Percentiles rank a stretch among this genome's conserved stretches.
These are phyloP conservation scores for Rhopalosiphum nymphaeae DNA, from an alignment of 2,888 invertebrate species.

Conservation along the genomic window DNA sequence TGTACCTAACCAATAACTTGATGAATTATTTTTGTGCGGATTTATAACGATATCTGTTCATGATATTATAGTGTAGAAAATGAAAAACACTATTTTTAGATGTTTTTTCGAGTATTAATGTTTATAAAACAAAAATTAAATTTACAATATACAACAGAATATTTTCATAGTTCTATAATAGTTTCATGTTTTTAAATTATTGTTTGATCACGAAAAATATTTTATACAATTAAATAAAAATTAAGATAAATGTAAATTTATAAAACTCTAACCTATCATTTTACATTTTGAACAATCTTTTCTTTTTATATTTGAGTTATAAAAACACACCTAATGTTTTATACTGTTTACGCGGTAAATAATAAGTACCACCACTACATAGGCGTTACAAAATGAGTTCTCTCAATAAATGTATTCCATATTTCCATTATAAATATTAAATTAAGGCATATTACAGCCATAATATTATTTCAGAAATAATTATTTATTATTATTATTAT, in stretches of 20 bases:
- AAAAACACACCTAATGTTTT: neutral
- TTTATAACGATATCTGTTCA: too few relatives aligned
- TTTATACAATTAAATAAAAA: neutral
- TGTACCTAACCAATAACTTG: too few relatives aligned
- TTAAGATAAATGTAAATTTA: neutral
- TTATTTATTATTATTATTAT: neutral
- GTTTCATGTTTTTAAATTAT: neutral
- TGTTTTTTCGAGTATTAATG: too few relatives aligned
- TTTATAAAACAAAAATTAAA: too few relatives aligned
- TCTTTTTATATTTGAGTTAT: neutral
- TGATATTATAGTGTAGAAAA: too few relatives aligned
- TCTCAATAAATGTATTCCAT: neutral
- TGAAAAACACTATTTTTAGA: too few relatives aligned
- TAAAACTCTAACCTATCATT: neutral
- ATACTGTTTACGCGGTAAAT: neutral
- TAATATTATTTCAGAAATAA: neutral
- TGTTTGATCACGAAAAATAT: neutral
- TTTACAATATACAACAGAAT: too few relatives aligned
- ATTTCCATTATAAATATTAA: neutral
- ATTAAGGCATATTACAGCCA: neutral
- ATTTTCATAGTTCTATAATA: too few relatives aligned
- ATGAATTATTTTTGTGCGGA: too few relatives aligned
- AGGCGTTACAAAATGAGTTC: neutral
- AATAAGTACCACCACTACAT: neutral
- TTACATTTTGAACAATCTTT: neutral